Conservation (phyloP, 2,888 invertebrate genomes). For the Chaetogeoica ovagalla region DNA sequence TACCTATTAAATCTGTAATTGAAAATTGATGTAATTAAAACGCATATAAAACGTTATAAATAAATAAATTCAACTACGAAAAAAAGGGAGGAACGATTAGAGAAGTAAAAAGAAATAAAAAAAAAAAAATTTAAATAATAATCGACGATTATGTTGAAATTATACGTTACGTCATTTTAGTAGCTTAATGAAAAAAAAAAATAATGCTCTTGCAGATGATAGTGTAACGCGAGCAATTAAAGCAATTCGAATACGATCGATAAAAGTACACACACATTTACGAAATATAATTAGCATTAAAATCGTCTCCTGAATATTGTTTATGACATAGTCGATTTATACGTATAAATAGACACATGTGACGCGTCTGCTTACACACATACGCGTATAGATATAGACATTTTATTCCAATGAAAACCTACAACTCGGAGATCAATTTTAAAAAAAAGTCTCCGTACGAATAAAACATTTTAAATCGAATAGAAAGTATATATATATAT, state of each 20-base stretch:
- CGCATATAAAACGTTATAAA: neutral
- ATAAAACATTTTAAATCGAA: too few relatives aligned
- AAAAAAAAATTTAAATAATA: neutral
- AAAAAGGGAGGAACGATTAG: neutral
- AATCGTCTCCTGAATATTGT: too few relatives aligned
- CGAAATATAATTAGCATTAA: too few relatives aligned
- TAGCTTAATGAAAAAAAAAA: neutral
- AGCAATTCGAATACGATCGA: neutral
- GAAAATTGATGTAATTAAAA: neutral
- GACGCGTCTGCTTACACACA: too few relatives aligned
- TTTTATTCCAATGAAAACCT: too few relatives aligned
- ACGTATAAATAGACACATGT: too few relatives aligned
- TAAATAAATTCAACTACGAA: neutral
- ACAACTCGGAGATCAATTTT: too few relatives aligned
- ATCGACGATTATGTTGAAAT: constrained; percentile 3
- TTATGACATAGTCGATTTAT: too few relatives aligned
- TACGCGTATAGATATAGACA: too few relatives aligned
- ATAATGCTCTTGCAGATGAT: neutral
- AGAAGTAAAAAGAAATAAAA: neutral
- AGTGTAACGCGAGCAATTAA: neutral
- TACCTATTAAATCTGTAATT: neutral
- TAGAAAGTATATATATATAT: too few relatives aligned
- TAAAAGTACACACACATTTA: neutral
- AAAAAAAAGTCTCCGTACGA: too few relatives aligned
- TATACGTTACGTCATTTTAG: constrained; percentile 11